phyloP scores from a whole-genome alignment of 2,888 invertebrate genomes.

The Tipula lateralis region DNA sequence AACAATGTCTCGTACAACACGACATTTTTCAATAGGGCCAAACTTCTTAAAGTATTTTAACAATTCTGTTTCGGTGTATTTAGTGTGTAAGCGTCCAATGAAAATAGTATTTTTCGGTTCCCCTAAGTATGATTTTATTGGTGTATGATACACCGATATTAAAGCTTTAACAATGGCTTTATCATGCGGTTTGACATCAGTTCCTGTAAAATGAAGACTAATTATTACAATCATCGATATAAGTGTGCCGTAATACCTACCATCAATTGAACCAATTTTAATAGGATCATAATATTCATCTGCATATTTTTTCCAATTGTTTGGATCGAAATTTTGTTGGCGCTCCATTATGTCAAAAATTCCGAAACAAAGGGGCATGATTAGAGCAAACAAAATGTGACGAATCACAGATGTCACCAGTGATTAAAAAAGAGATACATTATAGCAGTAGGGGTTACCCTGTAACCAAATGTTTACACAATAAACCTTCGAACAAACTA shows the following conservation, averaged over 20 bases:
- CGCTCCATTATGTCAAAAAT: not conserved
- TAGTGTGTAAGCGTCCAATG: constrained; percentile 65
- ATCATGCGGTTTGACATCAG: constrained; percentile 77
- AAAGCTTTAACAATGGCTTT: constrained; percentile 68
- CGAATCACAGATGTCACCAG: too few relatives aligned
- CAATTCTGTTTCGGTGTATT: constrained; percentile 59
- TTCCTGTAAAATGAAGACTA: constrained; percentile 48
- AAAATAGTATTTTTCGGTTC: constrained; percentile 69
- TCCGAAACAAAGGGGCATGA: not conserved
- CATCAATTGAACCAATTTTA: constrained; percentile 81
- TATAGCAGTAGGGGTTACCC: too few relatives aligned
- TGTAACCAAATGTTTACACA: too few relatives aligned
- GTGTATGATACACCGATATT: constrained; percentile 60
- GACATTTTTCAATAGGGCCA: constrained; percentile 60
- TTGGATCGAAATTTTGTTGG: not conserved
- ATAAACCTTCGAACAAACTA: too few relatives aligned
- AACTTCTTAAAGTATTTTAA: constrained; percentile 56
- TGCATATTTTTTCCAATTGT: constrained; percentile 54
- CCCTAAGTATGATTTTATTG: constrained; percentile 62
- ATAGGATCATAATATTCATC: constrained; percentile 72
- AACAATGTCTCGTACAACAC: constrained; percentile 71
- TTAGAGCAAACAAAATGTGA: too few relatives aligned
- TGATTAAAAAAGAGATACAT: too few relatives aligned
- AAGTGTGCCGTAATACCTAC: too few relatives aligned
- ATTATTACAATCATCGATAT: not conserved